Evolutionary conservation across 2,888 invertebrate genomes (phyloP), one percentile per base, ranked within the genome.

Genomic region (Chaitophorus viminalis): DNA sequence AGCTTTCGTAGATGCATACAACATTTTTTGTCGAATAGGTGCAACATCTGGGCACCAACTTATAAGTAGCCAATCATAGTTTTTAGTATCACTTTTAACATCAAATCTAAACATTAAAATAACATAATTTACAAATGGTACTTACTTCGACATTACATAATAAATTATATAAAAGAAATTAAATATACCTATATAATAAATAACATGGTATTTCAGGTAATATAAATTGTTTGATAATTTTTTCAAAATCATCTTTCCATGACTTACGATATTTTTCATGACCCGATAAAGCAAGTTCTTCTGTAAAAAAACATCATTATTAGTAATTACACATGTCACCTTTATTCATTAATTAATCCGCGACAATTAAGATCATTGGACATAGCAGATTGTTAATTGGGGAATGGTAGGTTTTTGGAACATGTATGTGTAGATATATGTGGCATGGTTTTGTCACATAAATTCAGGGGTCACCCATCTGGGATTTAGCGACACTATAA

Each of bases 1-100:
- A 0, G 99, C 97, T 92, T 98, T 97, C 0, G 99, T 99, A 0
- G 98, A 98, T 0, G 99, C 99, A 91, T 98, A 98, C 85, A 99
- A 92, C 99, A 99, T 99, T 92, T 99, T 99, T 91, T 98, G 95
- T 88, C 99, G 93, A 6, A 99, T 95, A 0, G 96, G 94, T 0
- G 98, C 96, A 88, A 94, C 94, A 91, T 99, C 99, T 0, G 99
- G 99, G 0, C 96, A 97, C 97, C 98, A 99, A 90, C 96, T 96
- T 85, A 98, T 94, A 85, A 98, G 93, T 17, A 99, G 92, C 99
- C 99, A 99, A 90, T 97, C 96, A 92, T 96, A 95, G 0, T 97
- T 97, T 14, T 95, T 93, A 21, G 93, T 93, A 36, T 95, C 94
- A 89, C 95, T 95, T 91, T 94, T 95, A 36, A 94, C 93, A 91